Evolutionary conservation across 2,797 vertebrate species (phyloP).

Genomic region (Rhabdophis nuchalis): DNA sequence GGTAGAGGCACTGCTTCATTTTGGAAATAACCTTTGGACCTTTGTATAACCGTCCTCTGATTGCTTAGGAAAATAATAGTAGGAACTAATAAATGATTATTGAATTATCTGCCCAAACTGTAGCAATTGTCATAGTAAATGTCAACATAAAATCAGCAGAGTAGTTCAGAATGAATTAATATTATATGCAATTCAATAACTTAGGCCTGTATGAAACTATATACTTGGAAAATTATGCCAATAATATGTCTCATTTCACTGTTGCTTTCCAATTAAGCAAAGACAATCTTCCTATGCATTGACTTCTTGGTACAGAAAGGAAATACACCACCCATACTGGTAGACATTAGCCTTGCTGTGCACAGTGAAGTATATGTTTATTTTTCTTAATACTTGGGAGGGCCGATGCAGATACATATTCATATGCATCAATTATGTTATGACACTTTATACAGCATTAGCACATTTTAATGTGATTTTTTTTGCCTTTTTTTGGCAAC

Average conservation of each 20-base stretch:
- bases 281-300: background rate
- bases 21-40: background rate
- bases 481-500: background rate
- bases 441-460: background rate
- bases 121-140: background rate
- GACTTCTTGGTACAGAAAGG: background rate
- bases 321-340: background rate
- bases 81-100: background rate
- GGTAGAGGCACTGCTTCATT: background rate
- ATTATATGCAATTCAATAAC: background rate
- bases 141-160: background rate
- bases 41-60: background rate
- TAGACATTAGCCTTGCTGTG: background rate
- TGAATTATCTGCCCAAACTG: background rate
- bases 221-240: background rate
- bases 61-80: background rate
- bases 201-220: background rate
- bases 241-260: background rate
- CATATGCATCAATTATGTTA: background rate
- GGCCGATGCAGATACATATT: no score
- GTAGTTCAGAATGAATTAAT: background rate
- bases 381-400: background rate
- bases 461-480: background rate
- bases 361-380: background rate
- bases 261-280: background rate